A percentile compares a stretch with the other conserved stretches of the same genome.
Evolutionary conservation across 2,888 invertebrate genomes (phyloP).

Genomic region (Heliconius aoede): DNA sequence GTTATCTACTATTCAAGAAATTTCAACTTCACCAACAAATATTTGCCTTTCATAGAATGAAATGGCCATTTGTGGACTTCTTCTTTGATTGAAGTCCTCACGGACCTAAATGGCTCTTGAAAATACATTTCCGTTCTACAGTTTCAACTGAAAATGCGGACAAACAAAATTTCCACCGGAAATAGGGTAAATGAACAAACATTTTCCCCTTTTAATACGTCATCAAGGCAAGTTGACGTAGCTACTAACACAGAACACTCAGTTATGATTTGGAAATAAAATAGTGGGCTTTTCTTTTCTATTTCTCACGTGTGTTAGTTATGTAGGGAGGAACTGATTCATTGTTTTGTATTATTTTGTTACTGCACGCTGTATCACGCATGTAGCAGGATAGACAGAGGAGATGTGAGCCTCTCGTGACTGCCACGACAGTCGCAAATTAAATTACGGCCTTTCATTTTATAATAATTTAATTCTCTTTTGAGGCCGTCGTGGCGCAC

Average conservation of each 20-base stretch:
- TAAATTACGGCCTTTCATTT: too few relatives aligned
- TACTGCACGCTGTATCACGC: not conserved
- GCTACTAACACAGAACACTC: not conserved
- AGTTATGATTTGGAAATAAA: slow-evolving; percentile 8
- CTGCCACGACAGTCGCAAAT: too few relatives aligned
- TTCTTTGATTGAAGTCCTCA: slow-evolving; percentile 17
- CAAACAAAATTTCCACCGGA: slow-evolving; percentile 20
- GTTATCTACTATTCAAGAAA: not conserved
- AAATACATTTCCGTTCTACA: slow-evolving; percentile 17
- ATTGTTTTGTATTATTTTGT: not conserved
- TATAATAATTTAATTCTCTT: too few relatives aligned
- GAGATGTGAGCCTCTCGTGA: too few relatives aligned
- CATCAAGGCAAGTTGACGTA: slow-evolving; percentile 5
- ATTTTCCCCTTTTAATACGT: slow-evolving; percentile 12
- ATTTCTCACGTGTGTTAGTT: not conserved
- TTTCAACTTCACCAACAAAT: not conserved
- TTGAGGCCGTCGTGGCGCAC: too few relatives aligned
- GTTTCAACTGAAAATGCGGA: slow-evolving; percentile 16
- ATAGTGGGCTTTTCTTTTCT: not conserved
- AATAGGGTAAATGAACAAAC: slow-evolving; percentile 15
- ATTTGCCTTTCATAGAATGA: slow-evolving; percentile 1
- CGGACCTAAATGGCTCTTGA: not conserved
- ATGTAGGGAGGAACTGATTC: not conserved
- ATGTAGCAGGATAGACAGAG: not conserved
- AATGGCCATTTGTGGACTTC: slow-evolving; percentile 8